Evolutionary conservation across 2,888 invertebrate species (phyloP), one percentile per base, ranked within the genome.

Genomic region (Caenorhabditis macrosperma): DNA sequence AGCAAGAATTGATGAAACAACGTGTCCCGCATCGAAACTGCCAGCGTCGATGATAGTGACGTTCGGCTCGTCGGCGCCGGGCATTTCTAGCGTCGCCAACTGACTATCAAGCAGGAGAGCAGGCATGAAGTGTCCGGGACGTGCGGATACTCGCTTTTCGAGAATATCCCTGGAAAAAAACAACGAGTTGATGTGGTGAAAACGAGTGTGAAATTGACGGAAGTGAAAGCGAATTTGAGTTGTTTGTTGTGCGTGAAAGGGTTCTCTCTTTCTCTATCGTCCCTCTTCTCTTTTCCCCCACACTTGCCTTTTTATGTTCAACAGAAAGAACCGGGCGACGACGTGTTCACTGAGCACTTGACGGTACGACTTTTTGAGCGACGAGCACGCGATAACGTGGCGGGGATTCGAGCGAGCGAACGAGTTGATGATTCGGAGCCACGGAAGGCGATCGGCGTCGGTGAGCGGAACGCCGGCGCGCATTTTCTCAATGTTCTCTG

Each of bases 101-200:
- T 79, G 79, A 44, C 75, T 75, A 15, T 75, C 60, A 1, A 79
- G 69, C 17, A 79, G 46, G 7, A 10, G 35, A 2, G 69, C 33
- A 9, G 74, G 46, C 79, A 79, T 79, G 57, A 79, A 79, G 28
- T 79, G 79, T 22, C 69, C 75, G 2, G 69, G 50, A 22, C 79
- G 63, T 2, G 41, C 35, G 5, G 33, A 28, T 10, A 79, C 54
- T 10, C 79, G 68, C 44, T 59, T 50, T 20, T 64, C 54, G 50
- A 79, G 75, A 50, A 66, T 57, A 17, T 79, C 69, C 46, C 79
- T 79, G 69, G n/a, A n/a, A 35, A 78, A 72, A 59, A 61, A 50
- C 17, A 28, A 20, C 41, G 26, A 24, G 41, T 5, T 38, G 5
- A 33, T 50, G 52, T 35, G 17, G 61, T 64, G 59, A 69, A 77